phyloP scores from a whole-genome alignment of 1,140 invertebrate genomes.

The Drosophila insularis region DNA sequence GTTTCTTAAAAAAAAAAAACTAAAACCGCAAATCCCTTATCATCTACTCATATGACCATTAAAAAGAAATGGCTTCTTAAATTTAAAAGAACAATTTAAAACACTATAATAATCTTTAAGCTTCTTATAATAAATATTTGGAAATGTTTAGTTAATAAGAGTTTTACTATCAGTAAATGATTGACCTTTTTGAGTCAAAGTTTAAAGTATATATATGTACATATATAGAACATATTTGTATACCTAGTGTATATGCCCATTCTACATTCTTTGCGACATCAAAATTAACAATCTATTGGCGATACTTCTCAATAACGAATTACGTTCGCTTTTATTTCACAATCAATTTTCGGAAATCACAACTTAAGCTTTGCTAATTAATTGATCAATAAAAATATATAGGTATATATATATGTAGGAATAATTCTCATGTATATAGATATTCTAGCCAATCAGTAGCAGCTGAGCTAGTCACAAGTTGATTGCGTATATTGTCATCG shows the following conservation, averaged over 20 bases:
- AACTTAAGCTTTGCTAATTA: slow-evolving; percentile 32
- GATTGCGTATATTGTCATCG: slow-evolving; percentile 27
- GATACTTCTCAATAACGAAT: slow-evolving; percentile 19
- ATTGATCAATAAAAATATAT: slow-evolving; percentile 39
- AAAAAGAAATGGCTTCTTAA: too few relatives aligned
- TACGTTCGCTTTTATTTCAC: background rate
- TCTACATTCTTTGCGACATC: background rate
- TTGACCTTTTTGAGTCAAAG: too few relatives aligned
- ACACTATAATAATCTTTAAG: too few relatives aligned
- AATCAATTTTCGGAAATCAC: slow-evolving; percentile 3
- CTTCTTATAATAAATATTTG: too few relatives aligned
- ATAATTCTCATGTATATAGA: background rate
- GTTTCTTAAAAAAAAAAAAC: too few relatives aligned
- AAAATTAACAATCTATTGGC: background rate
- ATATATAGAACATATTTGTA: too few relatives aligned
- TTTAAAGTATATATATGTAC: too few relatives aligned
- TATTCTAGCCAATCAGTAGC: background rate
- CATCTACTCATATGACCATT: too few relatives aligned
- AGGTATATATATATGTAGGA: background rate
- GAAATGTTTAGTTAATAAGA: too few relatives aligned
- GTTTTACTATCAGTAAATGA: too few relatives aligned
- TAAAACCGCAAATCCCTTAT: too few relatives aligned
- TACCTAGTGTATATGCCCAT: background rate
- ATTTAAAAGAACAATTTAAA: too few relatives aligned
- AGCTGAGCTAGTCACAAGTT: slow-evolving; percentile 32